Evolutionary conservation across 2,888 invertebrate genomes (phyloP).

Genomic region (Melieria crassipennis): DNA sequence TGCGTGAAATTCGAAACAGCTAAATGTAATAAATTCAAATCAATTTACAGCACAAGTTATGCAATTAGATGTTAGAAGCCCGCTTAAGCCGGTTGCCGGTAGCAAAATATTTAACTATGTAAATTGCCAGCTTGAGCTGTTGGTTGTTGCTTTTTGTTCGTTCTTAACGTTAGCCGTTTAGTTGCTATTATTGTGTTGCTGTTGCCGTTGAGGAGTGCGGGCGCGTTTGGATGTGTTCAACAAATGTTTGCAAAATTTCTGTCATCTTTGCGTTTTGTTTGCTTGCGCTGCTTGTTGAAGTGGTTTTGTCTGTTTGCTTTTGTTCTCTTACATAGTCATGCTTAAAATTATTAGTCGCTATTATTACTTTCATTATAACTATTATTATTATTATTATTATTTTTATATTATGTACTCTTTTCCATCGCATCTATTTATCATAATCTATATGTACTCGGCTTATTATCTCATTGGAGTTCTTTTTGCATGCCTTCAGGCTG

Average conservation of each 20-base stretch:
- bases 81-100: too few relatives aligned
- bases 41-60: too few relatives aligned
- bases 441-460: constrained; percentile 4
- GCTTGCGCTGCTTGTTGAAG: constrained; percentile 1
- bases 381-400: constrained; percentile 19
- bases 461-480: constrained; percentile 1
- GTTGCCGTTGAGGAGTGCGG: constrained; percentile 11
- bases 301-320: background rate
- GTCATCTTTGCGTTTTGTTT: constrained; percentile 1
- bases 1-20: too few relatives aligned
- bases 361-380: background rate
- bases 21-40: too few relatives aligned
- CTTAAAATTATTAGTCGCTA: constrained; percentile 16
- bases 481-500: background rate
- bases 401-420: constrained; percentile 15
- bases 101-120: too few relatives aligned
- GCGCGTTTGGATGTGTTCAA: constrained; percentile 16
- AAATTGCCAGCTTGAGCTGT: too few relatives aligned
- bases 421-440: background rate
- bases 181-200: background rate
- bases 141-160: too few relatives aligned
- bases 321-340: constrained; percentile 19
- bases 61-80: too few relatives aligned
- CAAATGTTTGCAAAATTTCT: constrained; percentile 14
- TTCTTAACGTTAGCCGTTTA: too few relatives aligned